A percentile compares a stretch with the other conserved stretches of the same genome.
Conservation (phyloP, 1,140 invertebrate species). For the Drosophila arawakana region DNA sequence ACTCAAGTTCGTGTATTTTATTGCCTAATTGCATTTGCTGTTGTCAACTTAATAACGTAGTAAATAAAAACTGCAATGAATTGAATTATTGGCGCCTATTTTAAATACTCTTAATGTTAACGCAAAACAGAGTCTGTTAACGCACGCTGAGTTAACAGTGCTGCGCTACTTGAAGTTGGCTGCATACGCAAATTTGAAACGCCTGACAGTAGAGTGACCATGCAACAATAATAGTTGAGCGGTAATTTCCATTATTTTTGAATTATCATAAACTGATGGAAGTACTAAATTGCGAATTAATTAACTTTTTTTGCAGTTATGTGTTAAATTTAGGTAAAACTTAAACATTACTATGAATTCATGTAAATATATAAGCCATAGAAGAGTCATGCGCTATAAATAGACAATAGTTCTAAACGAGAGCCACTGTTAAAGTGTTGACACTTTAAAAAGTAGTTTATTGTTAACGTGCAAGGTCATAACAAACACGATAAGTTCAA, state of each 20-base stretch:
- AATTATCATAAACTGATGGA: neutral
- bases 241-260: neutral
- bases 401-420: neutral
- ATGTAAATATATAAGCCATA: neutral
- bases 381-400: neutral
- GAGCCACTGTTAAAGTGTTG: neutral
- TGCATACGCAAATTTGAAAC: conserved; percentile 2
- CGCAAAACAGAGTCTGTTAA: neutral
- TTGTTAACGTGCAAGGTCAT: conserved; percentile 26
- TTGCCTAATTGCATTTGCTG: neutral
- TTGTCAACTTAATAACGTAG: neutral
- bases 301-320: neutral
- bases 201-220: conserved; percentile 4
- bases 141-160: neutral
- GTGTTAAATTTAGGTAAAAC: too few relatives aligned
- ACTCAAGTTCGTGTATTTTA: neutral
- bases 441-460: neutral
- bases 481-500: conserved; percentile 24
- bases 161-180: conserved; percentile 14
- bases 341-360: too few relatives aligned
- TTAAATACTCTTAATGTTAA: conserved; percentile 2
- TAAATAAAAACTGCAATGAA: too few relatives aligned
- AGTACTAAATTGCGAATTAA: neutral
- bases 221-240: neutral
- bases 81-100: neutral